Evolutionary conservation across 1,140 invertebrate genomes (phyloP).

Genomic region (Aphaenogaster rudis): DNA sequence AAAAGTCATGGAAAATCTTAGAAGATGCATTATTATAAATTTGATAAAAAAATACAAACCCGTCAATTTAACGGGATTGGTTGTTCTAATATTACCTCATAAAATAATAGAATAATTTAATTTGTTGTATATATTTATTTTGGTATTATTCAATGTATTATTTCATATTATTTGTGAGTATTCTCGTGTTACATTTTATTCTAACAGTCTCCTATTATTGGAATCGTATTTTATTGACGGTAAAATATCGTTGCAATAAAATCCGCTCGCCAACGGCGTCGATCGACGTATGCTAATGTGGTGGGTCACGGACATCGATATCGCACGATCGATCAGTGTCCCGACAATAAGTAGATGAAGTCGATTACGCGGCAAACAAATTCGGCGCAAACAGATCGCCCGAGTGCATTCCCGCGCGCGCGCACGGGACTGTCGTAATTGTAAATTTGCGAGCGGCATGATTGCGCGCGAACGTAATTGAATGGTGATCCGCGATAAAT

Average conservation of each 20-base stretch:
- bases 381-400: conserved; percentile 51
- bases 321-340: conserved; percentile 32
- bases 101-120: not conserved
- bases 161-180: not conserved
- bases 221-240: conserved; percentile 9
- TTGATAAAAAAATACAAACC: too few relatives aligned
- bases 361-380: conserved; percentile 57
- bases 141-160: not conserved
- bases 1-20: too few relatives aligned
- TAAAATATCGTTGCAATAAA: conserved; percentile 33
- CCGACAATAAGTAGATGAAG: conserved; percentile 49
- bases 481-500: conserved; percentile 59
- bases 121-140: not conserved
- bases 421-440: conserved; percentile 23
- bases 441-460: conserved; percentile 50
- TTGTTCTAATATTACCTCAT: not conserved
- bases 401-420: not conserved
- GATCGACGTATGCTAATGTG: conserved; percentile 34
- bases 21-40: too few relatives aligned
- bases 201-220: not conserved
- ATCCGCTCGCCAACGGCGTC: conserved; percentile 13
- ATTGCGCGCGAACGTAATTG: conserved; percentile 51
- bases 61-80: not conserved
- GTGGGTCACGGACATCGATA: conserved; percentile 41
- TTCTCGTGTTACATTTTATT: not conserved